A percentile compares a stretch with the other conserved stretches of the same genome.
Evolutionary conservation across 2,113 vertebrate genomes (phyloP).

Genomic region (Phocoena sinus): DNA sequence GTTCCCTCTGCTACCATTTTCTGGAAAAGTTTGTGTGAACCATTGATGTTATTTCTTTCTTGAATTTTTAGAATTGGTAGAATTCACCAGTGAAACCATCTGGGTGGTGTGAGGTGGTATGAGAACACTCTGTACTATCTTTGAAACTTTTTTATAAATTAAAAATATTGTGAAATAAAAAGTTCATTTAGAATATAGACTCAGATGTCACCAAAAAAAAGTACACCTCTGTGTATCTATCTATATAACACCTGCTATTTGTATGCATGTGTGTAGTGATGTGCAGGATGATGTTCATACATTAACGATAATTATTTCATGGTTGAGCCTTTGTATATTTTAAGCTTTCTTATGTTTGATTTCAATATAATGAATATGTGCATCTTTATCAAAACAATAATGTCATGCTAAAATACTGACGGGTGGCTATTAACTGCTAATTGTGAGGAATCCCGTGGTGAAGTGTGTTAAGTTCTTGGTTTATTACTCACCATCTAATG

Average conservation of each 20-base stretch:
- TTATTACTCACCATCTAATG: not conserved
- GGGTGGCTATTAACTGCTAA: not conserved
- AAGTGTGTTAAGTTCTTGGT: not conserved
- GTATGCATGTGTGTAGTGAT: not conserved
- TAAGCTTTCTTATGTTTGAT: not conserved
- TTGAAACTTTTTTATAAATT: not conserved
- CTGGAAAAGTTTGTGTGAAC: not conserved
- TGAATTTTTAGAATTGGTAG: not conserved
- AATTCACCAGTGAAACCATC: not conserved
- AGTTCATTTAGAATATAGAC: not conserved
- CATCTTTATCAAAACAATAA: not conserved
- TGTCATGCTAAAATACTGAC: not conserved
- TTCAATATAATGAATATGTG: not conserved
- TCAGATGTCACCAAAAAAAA: not conserved
- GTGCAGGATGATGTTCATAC: not conserved
- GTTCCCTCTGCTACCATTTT: not conserved
- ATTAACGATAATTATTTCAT: not conserved
- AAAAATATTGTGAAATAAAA: not conserved
- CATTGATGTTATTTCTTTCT: not conserved
- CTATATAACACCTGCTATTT: not conserved
- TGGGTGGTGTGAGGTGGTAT: not conserved
- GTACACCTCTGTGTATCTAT: not conserved
- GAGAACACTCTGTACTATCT: not conserved
- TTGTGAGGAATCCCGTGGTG: not conserved
- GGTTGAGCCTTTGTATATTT: not conserved